Evolutionary conservation across 2,888 invertebrate species (phyloP).

Genomic region (Pelosia muscerda): DNA sequence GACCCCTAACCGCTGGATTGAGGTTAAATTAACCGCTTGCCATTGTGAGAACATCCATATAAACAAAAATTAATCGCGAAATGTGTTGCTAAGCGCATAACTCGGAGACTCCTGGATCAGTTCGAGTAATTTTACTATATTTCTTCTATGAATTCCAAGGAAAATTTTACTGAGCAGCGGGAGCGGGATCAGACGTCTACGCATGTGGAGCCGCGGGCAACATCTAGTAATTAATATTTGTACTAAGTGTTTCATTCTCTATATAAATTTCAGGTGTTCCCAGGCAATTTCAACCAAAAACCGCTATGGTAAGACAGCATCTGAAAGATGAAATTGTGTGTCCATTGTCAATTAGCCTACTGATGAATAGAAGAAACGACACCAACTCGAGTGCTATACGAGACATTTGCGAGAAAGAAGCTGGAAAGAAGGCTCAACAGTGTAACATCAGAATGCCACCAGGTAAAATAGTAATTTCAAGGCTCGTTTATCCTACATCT

Average conservation of each 20-base stretch:
- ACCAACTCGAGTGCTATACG: background rate
- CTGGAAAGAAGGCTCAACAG: background rate
- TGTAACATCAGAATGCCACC: background rate
- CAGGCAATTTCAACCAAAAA: background rate
- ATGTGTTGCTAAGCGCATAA: background rate
- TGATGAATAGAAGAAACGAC: background rate
- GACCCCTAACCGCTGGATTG: too few species aligned
- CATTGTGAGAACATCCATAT: background rate
- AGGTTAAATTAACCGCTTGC: background rate
- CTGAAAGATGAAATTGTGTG: constrained; percentile 2
- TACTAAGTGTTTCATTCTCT: background rate
- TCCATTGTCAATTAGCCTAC: background rate
- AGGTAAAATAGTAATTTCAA: background rate
- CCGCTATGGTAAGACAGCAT: constrained; percentile 4
- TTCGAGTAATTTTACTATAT: too few species aligned
- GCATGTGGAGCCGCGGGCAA: too few species aligned
- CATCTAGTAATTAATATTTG: too few species aligned
- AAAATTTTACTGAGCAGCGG: too few species aligned
- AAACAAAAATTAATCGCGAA: too few species aligned
- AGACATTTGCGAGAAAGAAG: background rate
- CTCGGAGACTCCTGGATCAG: too few species aligned
- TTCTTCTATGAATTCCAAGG: too few species aligned
- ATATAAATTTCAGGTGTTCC: background rate
- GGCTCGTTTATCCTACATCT: too few species aligned
- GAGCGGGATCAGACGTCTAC: too few species aligned